Conservation (phyloP, 2,797 vertebrate species). For the Crocidura indochinensis region DNA sequence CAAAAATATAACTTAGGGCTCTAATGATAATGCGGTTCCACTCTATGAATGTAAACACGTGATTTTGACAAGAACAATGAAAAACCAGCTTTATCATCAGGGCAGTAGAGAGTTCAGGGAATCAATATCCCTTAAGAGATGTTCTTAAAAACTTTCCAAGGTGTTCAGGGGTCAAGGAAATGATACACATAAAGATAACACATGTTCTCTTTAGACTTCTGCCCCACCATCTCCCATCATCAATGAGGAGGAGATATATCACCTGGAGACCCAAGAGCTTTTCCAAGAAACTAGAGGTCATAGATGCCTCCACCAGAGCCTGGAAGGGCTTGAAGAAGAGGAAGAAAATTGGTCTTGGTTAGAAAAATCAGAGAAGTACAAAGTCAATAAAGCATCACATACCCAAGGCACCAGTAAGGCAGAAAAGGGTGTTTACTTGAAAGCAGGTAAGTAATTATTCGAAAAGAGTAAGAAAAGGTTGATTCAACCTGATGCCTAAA, state of each 20-base stretch:
- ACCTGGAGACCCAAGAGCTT: not conserved
- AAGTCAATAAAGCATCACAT: not conserved
- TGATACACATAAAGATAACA: not conserved
- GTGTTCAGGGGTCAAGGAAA: not conserved
- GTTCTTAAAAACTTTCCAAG: not conserved
- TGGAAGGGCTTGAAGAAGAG: not conserved
- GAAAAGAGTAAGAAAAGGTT: slow-evolving; percentile 53
- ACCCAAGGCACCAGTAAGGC: not conserved
- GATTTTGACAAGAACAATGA: slow-evolving; percentile 67
- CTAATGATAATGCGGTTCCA: slow-evolving; percentile 28
- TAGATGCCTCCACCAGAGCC: not conserved
- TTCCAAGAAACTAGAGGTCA: not conserved
- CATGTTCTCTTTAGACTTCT: not conserved
- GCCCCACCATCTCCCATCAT: not conserved
- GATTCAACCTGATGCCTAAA: not conserved
- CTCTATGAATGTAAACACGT: slow-evolving; percentile 52
- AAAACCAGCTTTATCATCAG: not conserved
- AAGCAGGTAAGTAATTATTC: not conserved
- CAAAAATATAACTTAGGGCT: slow-evolving; percentile 45
- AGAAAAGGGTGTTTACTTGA: not conserved
- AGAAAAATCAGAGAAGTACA: not conserved
- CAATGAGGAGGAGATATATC: not conserved
- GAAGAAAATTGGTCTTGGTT: not conserved
- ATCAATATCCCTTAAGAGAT: not conserved
- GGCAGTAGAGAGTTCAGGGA: slow-evolving; percentile 5